Evolutionary conservation across 1,140 invertebrate genomes (phyloP).

Genomic region (Trichonephila clavata): DNA sequence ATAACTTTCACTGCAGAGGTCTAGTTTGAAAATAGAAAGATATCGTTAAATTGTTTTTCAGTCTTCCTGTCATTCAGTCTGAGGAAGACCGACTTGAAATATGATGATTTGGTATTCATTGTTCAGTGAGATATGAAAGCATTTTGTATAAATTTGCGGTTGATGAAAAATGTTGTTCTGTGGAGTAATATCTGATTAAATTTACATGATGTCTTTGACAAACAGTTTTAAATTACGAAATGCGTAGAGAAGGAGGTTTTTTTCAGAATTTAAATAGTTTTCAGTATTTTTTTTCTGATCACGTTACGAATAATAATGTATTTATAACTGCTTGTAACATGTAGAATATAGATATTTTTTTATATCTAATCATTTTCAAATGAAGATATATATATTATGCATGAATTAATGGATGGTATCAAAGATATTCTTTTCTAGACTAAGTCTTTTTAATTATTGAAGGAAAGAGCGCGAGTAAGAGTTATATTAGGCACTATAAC

Average conservation of each 20-base stretch:
- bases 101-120: slow-evolving; percentile 11
- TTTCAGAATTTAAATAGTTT: too few relatives aligned
- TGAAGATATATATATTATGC: too few relatives aligned
- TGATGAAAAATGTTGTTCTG: neutral
- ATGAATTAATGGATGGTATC: too few relatives aligned
- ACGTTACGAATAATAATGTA: too few relatives aligned
- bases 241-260: neutral
- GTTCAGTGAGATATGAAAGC: slow-evolving; percentile 36
- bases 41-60: slow-evolving; percentile 60
- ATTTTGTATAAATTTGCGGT: slow-evolving; percentile 44
- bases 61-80: slow-evolving; percentile 31
- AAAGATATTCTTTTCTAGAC: too few relatives aligned
- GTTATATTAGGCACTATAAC: too few relatives aligned
- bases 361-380: too few relatives aligned
- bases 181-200: neutral
- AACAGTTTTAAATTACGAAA: neutral
- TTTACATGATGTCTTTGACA: neutral
- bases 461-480: too few relatives aligned
- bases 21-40: slow-evolving; percentile 34
- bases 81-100: slow-evolving; percentile 5
- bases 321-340: too few relatives aligned
- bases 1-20: slow-evolving; percentile 60
- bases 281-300: too few relatives aligned
- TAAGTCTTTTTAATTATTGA: too few relatives aligned
- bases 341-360: too few relatives aligned